Conservation (phyloP, 2,113 vertebrate genomes). For the Chroicocephalus ridibundus region DNA sequence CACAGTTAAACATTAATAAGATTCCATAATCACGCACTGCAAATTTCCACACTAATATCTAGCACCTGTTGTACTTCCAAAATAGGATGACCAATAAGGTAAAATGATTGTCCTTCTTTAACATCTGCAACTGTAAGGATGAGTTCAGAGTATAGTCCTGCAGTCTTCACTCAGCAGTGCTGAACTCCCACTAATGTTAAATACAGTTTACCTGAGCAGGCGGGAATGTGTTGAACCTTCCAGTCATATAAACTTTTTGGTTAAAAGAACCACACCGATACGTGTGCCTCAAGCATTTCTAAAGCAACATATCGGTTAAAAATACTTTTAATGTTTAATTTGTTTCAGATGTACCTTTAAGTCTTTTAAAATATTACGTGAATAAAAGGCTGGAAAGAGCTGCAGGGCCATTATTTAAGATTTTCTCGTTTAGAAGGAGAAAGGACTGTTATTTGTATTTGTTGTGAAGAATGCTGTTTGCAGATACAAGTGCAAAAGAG, state of each 20-base stretch:
- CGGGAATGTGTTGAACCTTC: neutral
- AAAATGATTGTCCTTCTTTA: neutral
- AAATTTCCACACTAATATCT: neutral
- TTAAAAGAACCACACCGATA: constrained; percentile 25
- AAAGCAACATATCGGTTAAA: constrained; percentile 29
- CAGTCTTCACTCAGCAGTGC: neutral
- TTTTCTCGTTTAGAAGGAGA: constrained; percentile 23
- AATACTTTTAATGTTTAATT: constrained; percentile 54
- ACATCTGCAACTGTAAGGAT: neutral
- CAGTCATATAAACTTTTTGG: neutral
- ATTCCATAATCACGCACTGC: neutral
- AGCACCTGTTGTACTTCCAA: neutral
- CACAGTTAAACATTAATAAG: neutral
- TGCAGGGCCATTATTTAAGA: constrained; percentile 7
- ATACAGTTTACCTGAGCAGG: neutral
- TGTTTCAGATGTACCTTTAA: constrained; percentile 49
- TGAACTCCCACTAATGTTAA: neutral
- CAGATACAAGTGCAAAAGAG: neutral
- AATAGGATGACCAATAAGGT: neutral
- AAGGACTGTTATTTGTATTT: neutral
- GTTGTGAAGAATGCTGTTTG: constrained; percentile 16
- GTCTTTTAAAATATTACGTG: neutral
- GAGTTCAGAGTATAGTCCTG: neutral
- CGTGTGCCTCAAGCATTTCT: constrained; percentile 41
- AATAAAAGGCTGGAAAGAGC: constrained; percentile 34